phyloP scores from a whole-genome alignment of 2,888 invertebrate species.

The Stenurella melanura region DNA sequence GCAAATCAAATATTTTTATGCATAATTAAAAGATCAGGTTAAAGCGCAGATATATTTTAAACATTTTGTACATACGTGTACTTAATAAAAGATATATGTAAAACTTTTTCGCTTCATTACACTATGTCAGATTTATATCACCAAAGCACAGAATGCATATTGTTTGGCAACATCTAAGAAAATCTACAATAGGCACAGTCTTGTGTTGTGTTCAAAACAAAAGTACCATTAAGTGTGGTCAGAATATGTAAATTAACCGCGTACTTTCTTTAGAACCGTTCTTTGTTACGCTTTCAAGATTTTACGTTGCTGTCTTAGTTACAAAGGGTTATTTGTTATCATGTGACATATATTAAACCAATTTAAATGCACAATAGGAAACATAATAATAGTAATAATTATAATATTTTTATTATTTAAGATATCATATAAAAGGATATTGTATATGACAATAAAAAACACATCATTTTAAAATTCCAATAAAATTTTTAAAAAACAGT shows the following conservation, averaged over 20 bases:
- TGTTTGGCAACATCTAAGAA: conserved; percentile 24
- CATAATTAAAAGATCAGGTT: too few relatives aligned
- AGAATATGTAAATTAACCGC: conserved; percentile 18
- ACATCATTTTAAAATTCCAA: too few relatives aligned
- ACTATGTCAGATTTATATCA: conserved; percentile 22
- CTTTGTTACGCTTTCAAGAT: neutral
- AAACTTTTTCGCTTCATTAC: conserved; percentile 14
- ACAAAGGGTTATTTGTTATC: neutral
- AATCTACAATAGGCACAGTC: conserved; percentile 8
- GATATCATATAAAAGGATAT: too few relatives aligned
- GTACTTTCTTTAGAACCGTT: conserved; percentile 12
- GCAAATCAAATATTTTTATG: too few relatives aligned
- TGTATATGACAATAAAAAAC: too few relatives aligned
- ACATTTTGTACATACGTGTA: too few relatives aligned
- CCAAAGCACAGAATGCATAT: conserved; percentile 1
- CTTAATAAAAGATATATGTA: neutral
- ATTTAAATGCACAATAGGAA: too few relatives aligned
- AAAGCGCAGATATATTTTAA: too few relatives aligned
- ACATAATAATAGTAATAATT: too few relatives aligned
- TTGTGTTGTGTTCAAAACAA: conserved; percentile 7
- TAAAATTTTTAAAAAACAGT: too few relatives aligned
- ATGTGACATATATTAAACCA: neutral
- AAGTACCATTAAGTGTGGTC: conserved; percentile 16
- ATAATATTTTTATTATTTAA: too few relatives aligned
- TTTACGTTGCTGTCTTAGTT: neutral